Evolutionary conservation across 2,113 vertebrate species (phyloP), one percentile per base, ranked within the genome.

Genomic region (Phrynosoma blainvillii): DNA sequence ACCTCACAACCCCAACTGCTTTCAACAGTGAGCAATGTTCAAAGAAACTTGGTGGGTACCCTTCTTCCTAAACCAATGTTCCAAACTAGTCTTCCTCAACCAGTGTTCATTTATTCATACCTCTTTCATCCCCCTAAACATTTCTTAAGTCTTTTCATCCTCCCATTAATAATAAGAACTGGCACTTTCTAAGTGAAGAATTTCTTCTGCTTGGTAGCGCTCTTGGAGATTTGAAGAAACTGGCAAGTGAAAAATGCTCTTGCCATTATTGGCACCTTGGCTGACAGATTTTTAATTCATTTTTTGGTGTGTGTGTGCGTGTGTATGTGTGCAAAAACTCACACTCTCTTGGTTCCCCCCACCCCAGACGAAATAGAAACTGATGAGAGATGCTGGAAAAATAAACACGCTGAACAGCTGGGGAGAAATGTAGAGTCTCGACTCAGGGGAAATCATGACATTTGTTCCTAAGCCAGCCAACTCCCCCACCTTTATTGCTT

Each of bases 251-350:
- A 96, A 96, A 93, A 91, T 70, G 94, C 59, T 93, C 42, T 94
- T 96, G 94, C 96, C 95, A 85, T 89, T 91, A 89, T 95, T 90
- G 94, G 93, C 90, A 79, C 30, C 90, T 95, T 94, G 91, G 89
- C 89, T 95, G 96, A 96, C 94, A 95, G 95, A 76, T 96, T 96
- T 95, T 96, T 96, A 96, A 97, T 96, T 95, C 95, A 75, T 92
- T 88, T 92, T 10, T 12, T 14, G 14, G 11, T 59, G 11, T 59
- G 36, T 47, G 5, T 47, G 7, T 47, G 4, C 1, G 47, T 5
- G 47, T 47, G 42, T 47, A 47, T 47, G 47, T 47, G 47, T 73
- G 66, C 75, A 93, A 86, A 95, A 96, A 90, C 89, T 84, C 91
- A 79, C 86, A 36, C 92, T 89, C 87, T n/a, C 42, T 9, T 8